Base-by-base conservation (phyloP, 2,888 invertebrate genomes). In the Ditula angustiorana region DNA sequence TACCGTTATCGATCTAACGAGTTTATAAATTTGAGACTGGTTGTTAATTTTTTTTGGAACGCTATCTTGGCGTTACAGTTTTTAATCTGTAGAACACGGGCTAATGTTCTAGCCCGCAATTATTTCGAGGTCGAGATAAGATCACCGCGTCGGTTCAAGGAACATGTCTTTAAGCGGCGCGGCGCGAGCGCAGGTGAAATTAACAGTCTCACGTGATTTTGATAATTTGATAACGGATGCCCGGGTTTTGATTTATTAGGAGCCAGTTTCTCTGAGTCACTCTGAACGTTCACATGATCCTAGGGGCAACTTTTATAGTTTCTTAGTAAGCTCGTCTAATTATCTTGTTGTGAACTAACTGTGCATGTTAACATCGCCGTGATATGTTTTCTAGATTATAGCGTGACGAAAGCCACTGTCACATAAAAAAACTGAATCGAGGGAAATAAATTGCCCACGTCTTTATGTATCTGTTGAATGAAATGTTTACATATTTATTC, bases 191-290 rank as follows among this genome's bases (percentile, higher is more conserved):
- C 80, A 86, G 79, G 79, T 76, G 80, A 88, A 91, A 90, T 91
- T 90, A 90, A 90, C 80, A 79, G 83, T 79, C 87, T 86, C 83
- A 90, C 91, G 92, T 91, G 90, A 83, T 80, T 86, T 87, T 90
- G 92, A 92, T 92, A 90, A 89, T 91, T 89, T 92, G 92, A 92
- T 92, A 92, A 91, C 91, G 80, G 82, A 77, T 83, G 74, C 69
- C 70, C 68, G 73, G 72, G 70, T 53, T 85, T 88, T 92, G 91
- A 92, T 92, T 92, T 91, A 90, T 91, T 84, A 59, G 63, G 67
- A 84, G 86, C 88, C 76, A 82, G 88, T 84, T 41, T 83, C 70
- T 73, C 72, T 86, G 86, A 87, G 78, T 86, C 87, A 85, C 79
- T 66, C 69, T 66, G 72, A 50, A 56, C 67, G 72, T 88, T 90